Evolutionary conservation across 2,113 vertebrate species (phyloP), one percentile per base, ranked within the genome.

Genomic region (Grammomys dolichurus): DNA sequence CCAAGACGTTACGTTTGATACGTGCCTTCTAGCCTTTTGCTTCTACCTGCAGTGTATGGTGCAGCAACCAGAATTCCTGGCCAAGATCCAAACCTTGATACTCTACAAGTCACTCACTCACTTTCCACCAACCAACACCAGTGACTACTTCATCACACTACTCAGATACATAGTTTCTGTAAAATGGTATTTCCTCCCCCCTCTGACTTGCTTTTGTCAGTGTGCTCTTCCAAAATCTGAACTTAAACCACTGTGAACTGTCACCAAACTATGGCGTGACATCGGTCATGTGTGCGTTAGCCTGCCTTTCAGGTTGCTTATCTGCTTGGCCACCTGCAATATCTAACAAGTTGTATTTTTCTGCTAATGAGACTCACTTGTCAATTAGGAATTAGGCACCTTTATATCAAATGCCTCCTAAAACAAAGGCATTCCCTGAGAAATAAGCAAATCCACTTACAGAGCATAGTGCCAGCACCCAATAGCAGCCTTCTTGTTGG

Each of bases 201-300:
- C 7, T 7, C 13, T 87, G 33, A 5, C 43, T 92, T 85, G 12
- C 36, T 92, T 46, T 51, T 67, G 17, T 80, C 56, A 75, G 2
- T 56, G 2, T 56, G 7, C 60, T 78, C 46, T 86, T 81, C 40
- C 31, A 92, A 24, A 80, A 85, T 70, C 43, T 95, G 33, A 31
- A 9, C 51, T 51, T 86, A 88, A 33, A 13, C 7, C 1, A 24
- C 26, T n/a, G 3, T 58, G 56, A 89, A 3, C 8, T 36, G 1
- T 87, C 70, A 54, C 46, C 43, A 22, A 72, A 96, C 90, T 11
- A 58, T 78, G 48, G 26, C 51, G 48, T 90, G 63, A 92, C 86
- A 26, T 77, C 5, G 9, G 31, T 11, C 46, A 9, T 63, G 33
- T 77, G 22, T 48, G 65, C 10, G 2, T n/a, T 70, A 46, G 14